phyloP scores from a whole-genome alignment of 2,888 invertebrate species.

The Dryomyza anilis region DNA sequence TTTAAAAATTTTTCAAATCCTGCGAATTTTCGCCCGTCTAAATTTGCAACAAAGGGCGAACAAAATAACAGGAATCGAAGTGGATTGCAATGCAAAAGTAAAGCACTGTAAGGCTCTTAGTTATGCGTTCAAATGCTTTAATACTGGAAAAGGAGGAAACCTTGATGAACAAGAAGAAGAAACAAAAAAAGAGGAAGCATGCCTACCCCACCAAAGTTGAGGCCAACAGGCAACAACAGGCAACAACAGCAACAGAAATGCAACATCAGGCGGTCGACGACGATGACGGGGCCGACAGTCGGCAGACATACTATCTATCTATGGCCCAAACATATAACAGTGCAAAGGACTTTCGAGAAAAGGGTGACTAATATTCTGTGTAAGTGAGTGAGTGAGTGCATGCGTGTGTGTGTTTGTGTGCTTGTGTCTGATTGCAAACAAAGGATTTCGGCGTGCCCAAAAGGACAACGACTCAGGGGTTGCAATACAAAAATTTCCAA shows the following conservation, averaged over 20 bases:
- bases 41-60: too few species aligned
- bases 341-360: conserved; percentile 8
- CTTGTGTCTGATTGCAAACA: conserved; percentile 57
- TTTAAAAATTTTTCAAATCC: too few species aligned
- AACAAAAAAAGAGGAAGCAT: not conserved
- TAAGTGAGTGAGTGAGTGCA: conserved; percentile 9
- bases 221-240: not conserved
- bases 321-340: too few species aligned
- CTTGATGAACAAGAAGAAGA: not conserved
- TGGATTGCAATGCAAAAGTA: too few species aligned
- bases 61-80: too few species aligned
- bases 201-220: conserved; percentile 58
- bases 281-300: conserved; percentile 5
- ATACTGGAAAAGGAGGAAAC: too few species aligned
- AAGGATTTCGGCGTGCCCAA: conserved; percentile 56
- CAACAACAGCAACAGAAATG: conserved; percentile 27
- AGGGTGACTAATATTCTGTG: conserved; percentile 18
- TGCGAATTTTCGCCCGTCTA: too few species aligned
- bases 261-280: conserved; percentile 32
- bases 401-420: conserved; percentile 40
- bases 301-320: too few species aligned
- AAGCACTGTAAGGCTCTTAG: conserved; percentile 9
- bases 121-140: too few species aligned
- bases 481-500: conserved; percentile 48
- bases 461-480: conserved; percentile 57